These are phyloP conservation scores for Eurypyga helias DNA, from an alignment of 2,113 vertebrate species.

Conservation along the genomic window DNA sequence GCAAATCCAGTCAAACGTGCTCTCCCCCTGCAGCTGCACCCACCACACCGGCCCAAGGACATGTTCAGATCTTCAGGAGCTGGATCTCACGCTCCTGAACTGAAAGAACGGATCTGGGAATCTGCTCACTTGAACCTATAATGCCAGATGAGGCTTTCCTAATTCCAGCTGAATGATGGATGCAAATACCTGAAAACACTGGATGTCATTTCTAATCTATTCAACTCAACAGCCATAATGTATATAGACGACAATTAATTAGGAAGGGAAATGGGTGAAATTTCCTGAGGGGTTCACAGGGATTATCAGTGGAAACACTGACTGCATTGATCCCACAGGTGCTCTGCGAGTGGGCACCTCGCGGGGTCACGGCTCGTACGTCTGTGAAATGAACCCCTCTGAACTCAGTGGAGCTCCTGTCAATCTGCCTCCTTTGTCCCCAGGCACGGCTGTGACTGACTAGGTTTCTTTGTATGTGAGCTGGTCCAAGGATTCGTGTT, in stretches of 20 bases:
- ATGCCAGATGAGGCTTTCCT: neutral
- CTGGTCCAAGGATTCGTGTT: neutral
- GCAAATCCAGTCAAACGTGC: neutral
- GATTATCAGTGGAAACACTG: neutral
- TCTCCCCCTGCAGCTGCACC: neutral
- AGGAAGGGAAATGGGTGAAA: neutral
- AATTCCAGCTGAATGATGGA: neutral
- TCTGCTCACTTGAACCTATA: neutral
- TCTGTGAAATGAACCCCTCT: neutral
- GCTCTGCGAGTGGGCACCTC: neutral
- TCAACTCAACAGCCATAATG: neutral
- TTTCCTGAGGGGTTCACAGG: neutral
- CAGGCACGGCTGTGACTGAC: neutral
- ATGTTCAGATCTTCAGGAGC: neutral
- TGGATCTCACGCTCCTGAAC: neutral
- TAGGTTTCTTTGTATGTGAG: neutral
- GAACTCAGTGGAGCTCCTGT: neutral
- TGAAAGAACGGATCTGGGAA: fast-evolving
- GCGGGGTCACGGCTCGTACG: fast-evolving
- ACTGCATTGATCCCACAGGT: neutral
- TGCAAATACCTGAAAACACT: neutral
- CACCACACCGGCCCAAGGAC: neutral
- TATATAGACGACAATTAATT: neutral
- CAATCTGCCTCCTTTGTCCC: neutral
- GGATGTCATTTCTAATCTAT: neutral